Evolutionary conservation across 2,888 invertebrate genomes (phyloP), one percentile per base, ranked within the genome.

Genomic region (Xanthorhoe spadicearia): DNA sequence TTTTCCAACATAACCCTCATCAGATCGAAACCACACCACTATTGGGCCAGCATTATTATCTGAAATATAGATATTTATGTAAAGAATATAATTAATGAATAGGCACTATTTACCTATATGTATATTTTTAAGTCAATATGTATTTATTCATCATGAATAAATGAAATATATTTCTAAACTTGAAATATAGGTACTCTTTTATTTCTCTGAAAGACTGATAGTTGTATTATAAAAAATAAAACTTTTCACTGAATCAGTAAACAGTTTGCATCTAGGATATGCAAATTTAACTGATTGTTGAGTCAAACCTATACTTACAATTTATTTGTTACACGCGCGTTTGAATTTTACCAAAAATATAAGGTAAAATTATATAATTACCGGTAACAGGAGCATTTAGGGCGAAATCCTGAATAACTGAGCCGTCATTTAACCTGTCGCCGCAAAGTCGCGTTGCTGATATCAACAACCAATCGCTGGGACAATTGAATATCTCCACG

Each of bases 401-500:
- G 9, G 94, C 94, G 77, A 95, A 95, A 83, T 96, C 95, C 38
- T 94, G 92, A 17, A 92, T 83, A 0, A 93, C 82, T 0, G 94
- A 93, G 0, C 95, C 96, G 80, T 97, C 96, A 78, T 96, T 97
- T 15, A 96, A 91, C 38, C 95, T 92, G 61, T 96, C 96, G 0
- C 96, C 97, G 76, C 97, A 97, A 2, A 97, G 87, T 61, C 96
- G 90, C 23, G 95, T 94, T 13, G 96, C 96, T 58, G 95, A 95
- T 68, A 96, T 90, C 1, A 95, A 90, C 52, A 97, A 90, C 88
- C 95, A 97, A 82, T 97, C 97, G 72, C 95, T 95, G 0, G 96
- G 96, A 80, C 97, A 97, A 84, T 96, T 95, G 75, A 95, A 94
- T 61, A 96, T 94, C 77, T 96, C 96, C 54, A 95, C 95, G 0